Percentiles rank a stretch among this genome's conserved stretches.
phyloP scores from a whole-genome alignment of 2,888 invertebrate species.

The Allolobophora icterica region DNA sequence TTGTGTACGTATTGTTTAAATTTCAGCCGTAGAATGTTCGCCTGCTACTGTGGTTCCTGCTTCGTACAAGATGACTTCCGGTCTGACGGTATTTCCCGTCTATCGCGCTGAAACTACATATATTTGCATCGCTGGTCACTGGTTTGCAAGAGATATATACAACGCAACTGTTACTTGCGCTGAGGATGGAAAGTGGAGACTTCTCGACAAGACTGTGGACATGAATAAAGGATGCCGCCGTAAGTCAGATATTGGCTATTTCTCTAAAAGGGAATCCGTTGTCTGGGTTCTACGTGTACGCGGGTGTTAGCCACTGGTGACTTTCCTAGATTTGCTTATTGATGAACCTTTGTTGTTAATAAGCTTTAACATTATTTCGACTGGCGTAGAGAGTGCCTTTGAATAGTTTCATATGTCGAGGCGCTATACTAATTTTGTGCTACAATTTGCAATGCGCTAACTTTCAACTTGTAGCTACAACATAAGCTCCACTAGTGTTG shows the following conservation, averaged over 20 bases:
- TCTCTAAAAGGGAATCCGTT: too few relatives aligned
- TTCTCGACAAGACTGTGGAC: background rate
- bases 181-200: background rate
- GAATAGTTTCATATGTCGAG: too few relatives aligned
- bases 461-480: too few relatives aligned
- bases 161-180: background rate
- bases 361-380: too few relatives aligned
- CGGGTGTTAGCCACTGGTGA: too few relatives aligned
- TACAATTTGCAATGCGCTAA: too few relatives aligned
- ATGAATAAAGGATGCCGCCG: background rate
- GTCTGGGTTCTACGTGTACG: too few relatives aligned
- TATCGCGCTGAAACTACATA: background rate
- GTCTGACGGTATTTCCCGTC: background rate
- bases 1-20: background rate
- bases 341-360: too few relatives aligned
- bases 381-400: too few relatives aligned
- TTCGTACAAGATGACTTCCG: background rate
- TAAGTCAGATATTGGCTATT: background rate
- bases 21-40: constrained; percentile 4
- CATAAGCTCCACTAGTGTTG: too few relatives aligned
- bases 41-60: background rate
- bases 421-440: too few relatives aligned
- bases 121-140: background rate
- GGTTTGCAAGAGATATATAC: background rate
- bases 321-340: too few relatives aligned